These are phyloP conservation scores for Ditula angustiorana DNA, from an alignment of 2,888 invertebrate genomes.

Conservation along the genomic window DNA sequence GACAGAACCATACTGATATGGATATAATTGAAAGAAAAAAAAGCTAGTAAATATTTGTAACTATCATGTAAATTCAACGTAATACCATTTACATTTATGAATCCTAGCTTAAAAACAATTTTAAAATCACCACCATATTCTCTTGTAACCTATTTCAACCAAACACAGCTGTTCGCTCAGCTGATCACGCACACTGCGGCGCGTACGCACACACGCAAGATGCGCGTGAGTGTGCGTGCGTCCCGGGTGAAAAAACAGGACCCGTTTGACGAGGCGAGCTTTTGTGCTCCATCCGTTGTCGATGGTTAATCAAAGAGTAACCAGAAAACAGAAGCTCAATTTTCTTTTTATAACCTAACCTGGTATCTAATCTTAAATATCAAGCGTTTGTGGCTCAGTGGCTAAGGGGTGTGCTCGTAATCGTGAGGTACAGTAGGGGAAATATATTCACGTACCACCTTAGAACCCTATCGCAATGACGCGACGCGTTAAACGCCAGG, in stretches of 20 bases:
- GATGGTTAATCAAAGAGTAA: slow-evolving; percentile 46
- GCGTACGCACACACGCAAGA: slow-evolving; percentile 6
- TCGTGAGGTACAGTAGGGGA: too few species aligned
- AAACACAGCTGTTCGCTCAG: slow-evolving; percentile 48
- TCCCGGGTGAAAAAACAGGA: slow-evolving; percentile 68
- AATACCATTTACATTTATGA: too few species aligned
- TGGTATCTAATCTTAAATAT: not conserved
- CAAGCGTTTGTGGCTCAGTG: not conserved
- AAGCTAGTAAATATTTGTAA: too few species aligned
- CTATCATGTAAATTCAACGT: too few species aligned
- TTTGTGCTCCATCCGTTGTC: slow-evolving; percentile 65
- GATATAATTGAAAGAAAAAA: too few species aligned
- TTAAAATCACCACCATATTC: slow-evolving; percentile 19
- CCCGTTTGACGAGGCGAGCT: slow-evolving; percentile 68
- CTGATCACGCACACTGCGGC: slow-evolving; percentile 44
- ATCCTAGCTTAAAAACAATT: too few species aligned
- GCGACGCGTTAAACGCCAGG: too few species aligned
- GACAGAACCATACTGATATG: too few species aligned
- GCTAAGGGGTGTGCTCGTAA: too few species aligned
- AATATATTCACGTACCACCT: too few species aligned
- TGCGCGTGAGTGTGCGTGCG: slow-evolving; percentile 53
- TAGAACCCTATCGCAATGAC: too few species aligned
- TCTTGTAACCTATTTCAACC: slow-evolving; percentile 29
- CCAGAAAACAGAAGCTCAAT: slow-evolving; percentile 44
- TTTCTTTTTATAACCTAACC: not conserved